These are phyloP conservation scores for Sebastes matsubarae DNA, from an alignment of 2,797 vertebrate genomes.

Conservation along the genomic window DNA sequence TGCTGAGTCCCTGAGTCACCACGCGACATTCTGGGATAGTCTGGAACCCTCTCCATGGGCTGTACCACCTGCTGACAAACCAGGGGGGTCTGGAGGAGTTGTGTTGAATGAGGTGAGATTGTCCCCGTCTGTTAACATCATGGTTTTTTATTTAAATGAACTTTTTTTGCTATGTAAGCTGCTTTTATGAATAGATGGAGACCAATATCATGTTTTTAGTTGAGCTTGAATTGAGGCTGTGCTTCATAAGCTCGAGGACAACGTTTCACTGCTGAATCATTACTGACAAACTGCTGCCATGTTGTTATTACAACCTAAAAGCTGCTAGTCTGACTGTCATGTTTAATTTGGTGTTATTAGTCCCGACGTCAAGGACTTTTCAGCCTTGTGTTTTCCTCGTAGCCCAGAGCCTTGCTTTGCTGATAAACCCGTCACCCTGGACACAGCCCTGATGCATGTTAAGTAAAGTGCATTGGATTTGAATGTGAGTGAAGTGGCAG, in stretches of 20 bases:
- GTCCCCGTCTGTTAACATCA: background rate
- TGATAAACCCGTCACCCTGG: constrained; percentile 43
- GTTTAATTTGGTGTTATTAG: constrained; percentile 52
- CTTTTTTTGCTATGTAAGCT: background rate
- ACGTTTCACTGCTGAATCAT: constrained; percentile 29
- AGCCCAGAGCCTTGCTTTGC: constrained; percentile 34
- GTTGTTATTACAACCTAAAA: constrained; percentile 33
- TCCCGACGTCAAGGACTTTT: constrained; percentile 57
- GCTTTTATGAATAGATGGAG: background rate
- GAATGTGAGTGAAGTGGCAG: constrained; percentile 28
- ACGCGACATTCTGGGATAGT: constrained; percentile 65
- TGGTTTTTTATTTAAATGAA: background rate
- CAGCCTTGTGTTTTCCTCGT: constrained; percentile 26
- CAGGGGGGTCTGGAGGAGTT: constrained; percentile 63
- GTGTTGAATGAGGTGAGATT: constrained; percentile 79
- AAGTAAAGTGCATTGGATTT: constrained; percentile 46
- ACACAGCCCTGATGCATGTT: constrained; percentile 29
- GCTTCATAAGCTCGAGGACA: background rate
- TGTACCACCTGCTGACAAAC: constrained; percentile 71
- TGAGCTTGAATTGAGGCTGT: background rate
- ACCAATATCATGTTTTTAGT: background rate
- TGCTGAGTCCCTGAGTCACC: constrained; percentile 64
- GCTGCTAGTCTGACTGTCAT: constrained; percentile 34
- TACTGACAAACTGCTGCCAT: constrained; percentile 24
- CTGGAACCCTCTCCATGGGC: constrained; percentile 79